Evolutionary conservation across 2,797 vertebrate species (phyloP).

Genomic region (Betta splendens): DNA sequence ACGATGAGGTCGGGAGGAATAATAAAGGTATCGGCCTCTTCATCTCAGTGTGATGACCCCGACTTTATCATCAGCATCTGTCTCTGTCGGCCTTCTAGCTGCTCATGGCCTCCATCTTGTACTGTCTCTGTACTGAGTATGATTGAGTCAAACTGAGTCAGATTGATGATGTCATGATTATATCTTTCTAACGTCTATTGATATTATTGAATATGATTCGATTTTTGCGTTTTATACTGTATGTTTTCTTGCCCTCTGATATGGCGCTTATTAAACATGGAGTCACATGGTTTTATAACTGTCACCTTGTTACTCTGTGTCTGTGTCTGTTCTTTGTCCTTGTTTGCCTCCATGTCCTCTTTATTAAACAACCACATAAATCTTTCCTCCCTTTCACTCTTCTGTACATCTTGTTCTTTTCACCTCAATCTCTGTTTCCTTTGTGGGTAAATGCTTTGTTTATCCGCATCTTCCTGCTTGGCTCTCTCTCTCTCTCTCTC

Average conservation of each 20-base stretch:
- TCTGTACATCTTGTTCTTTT: neutral
- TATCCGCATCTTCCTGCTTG: neutral
- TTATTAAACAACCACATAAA: slow-evolving; percentile 17
- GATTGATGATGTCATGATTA: neutral
- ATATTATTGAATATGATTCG: slow-evolving; percentile 29
- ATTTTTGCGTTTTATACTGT: slow-evolving; percentile 19
- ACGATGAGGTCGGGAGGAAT: slow-evolving; percentile 19
- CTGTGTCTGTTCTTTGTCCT: slow-evolving; percentile 13
- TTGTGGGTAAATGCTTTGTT: neutral
- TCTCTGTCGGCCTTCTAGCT: slow-evolving; percentile 5
- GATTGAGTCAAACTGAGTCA: slow-evolving; percentile 6
- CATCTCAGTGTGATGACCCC: slow-evolving; percentile 29
- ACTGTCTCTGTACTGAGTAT: slow-evolving; percentile 2
- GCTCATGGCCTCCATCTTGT: slow-evolving; percentile 10
- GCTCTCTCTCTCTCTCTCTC: neutral
- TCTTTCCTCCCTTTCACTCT: slow-evolving; percentile 3
- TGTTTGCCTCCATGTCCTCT: slow-evolving; percentile 20
- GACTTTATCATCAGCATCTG: slow-evolving; percentile 35
- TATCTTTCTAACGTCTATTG: slow-evolving; percentile 1
- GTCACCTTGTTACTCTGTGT: slow-evolving; percentile 30
- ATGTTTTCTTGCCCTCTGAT: slow-evolving; percentile 42
- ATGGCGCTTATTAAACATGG: slow-evolving; percentile 64
- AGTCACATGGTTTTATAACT: slow-evolving; percentile 45
- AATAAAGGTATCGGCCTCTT: slow-evolving; percentile 57
- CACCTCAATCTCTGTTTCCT: neutral